Evolutionary conservation across 1,140 invertebrate genomes (phyloP).

Genomic region (Branchinecta lindahli): DNA sequence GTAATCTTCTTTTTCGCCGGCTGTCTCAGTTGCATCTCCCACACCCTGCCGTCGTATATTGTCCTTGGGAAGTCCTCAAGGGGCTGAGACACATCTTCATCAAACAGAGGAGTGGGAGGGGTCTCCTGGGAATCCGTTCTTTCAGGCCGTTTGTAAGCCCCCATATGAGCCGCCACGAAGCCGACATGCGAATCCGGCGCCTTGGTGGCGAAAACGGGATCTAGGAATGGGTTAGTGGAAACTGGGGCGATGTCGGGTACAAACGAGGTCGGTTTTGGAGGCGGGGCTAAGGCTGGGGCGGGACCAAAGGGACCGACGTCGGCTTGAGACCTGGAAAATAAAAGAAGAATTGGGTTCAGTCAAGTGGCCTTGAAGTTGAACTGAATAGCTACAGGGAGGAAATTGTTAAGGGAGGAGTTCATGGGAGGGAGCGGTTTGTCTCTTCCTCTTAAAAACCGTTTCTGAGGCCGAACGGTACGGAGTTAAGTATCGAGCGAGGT

Average conservation of each 20-base stretch:
- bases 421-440: no score
- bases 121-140: constrained; percentile 56
- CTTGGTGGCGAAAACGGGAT: background rate
- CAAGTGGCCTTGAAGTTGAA: no score
- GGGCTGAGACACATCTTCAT: constrained; percentile 83
- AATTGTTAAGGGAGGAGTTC: no score
- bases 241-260: constrained; percentile 10
- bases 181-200: background rate
- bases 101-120: constrained; percentile 78
- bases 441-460: no score
- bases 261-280: constrained; percentile 11
- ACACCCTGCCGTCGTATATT: constrained; percentile 63
- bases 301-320: background rate
- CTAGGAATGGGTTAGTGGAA: constrained; percentile 10
- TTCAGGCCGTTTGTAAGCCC: constrained; percentile 22
- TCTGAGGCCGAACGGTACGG: no score
- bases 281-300: constrained; percentile 13
- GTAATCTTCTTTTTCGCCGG: constrained; percentile 98
- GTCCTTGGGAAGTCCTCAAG: constrained; percentile 78
- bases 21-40: constrained; percentile 90
- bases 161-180: constrained; percentile 12
- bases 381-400: no score
- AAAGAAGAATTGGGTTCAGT: no score
- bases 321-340: background rate
- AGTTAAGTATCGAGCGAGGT: no score